Conservation (phyloP, 2,113 vertebrate genomes). For the Excalfactoria chinensis region DNA sequence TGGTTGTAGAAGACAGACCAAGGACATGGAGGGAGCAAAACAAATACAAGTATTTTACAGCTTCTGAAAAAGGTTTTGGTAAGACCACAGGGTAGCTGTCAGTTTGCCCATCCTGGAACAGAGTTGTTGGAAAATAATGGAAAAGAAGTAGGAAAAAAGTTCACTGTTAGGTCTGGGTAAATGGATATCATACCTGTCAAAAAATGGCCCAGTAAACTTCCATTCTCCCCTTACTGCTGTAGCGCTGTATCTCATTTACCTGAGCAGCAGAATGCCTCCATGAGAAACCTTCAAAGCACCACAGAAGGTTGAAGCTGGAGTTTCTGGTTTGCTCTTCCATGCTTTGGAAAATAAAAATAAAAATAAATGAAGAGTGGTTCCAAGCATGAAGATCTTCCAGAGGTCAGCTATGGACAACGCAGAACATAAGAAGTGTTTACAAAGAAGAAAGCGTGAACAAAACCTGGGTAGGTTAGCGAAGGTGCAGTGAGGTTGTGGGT, state of each 20-base stretch:
- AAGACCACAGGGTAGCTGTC: background rate
- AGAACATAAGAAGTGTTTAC: background rate
- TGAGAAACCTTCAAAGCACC: rapidly evolving
- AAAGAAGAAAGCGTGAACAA: background rate
- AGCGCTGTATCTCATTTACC: background rate
- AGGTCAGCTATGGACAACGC: background rate
- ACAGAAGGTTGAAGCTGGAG: background rate
- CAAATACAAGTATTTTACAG: background rate
- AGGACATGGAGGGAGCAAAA: background rate
- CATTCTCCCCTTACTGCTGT: background rate
- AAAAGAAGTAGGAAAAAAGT: background rate
- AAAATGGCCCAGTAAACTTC: background rate
- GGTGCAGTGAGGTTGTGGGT: background rate
- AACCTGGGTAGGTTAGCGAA: background rate
- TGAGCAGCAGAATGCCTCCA: background rate
- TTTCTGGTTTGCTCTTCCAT: background rate
- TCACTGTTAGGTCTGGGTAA: background rate
- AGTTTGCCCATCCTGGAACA: background rate
- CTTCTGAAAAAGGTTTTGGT: background rate
- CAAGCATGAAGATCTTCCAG: background rate
- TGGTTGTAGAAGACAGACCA: slow-evolving; percentile 24
- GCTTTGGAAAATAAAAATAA: background rate
- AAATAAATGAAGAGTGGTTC: background rate
- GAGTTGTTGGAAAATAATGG: background rate
- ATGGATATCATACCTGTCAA: background rate